Evolutionary conservation across 2,113 vertebrate species (phyloP).

Genomic region (Dunckerocampus dactyliophorus): DNA sequence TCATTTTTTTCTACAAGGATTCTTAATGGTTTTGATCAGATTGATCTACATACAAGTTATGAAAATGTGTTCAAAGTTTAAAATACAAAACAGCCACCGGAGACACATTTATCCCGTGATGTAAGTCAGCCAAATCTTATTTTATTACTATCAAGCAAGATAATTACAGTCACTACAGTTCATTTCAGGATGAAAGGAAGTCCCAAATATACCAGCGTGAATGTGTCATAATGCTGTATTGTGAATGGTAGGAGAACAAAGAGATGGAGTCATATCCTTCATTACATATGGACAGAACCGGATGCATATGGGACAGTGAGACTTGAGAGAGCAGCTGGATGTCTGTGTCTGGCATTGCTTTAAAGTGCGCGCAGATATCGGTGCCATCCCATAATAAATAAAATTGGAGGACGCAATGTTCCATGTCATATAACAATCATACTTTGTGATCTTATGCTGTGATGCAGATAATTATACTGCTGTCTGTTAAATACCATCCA

Average conservation of each 20-base stretch:
- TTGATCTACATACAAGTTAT: not conserved
- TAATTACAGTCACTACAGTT: slow-evolving; percentile 20
- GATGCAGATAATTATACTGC: slow-evolving; percentile 19
- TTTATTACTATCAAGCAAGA: slow-evolving; percentile 10
- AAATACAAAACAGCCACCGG: slow-evolving; percentile 3
- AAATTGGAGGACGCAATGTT: slow-evolving; percentile 9
- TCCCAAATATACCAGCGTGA: slow-evolving; percentile 2
- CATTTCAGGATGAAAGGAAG: slow-evolving; percentile 33
- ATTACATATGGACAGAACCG: slow-evolving; percentile 79
- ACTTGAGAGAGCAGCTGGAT: slow-evolving; percentile 41
- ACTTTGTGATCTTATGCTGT: slow-evolving; percentile 7
- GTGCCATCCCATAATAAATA: slow-evolving; percentile 14
- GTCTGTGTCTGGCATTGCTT: slow-evolving; percentile 58
- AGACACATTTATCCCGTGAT: not conserved
- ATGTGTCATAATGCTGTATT: slow-evolving; percentile 32
- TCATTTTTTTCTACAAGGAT: no score
- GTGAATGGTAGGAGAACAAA: slow-evolving; percentile 67
- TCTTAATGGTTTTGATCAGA: no score
- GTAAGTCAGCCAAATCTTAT: not conserved
- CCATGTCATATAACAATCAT: slow-evolving; percentile 21
- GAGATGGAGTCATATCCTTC: slow-evolving; percentile 68
- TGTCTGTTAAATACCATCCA: slow-evolving; percentile 22
- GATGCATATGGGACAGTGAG: slow-evolving; percentile 71
- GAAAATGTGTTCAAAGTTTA: not conserved
- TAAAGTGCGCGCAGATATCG: slow-evolving; percentile 40